Evolutionary conservation across 2,888 invertebrate species (phyloP).

Genomic region (Eledone cirrhosa): DNA sequence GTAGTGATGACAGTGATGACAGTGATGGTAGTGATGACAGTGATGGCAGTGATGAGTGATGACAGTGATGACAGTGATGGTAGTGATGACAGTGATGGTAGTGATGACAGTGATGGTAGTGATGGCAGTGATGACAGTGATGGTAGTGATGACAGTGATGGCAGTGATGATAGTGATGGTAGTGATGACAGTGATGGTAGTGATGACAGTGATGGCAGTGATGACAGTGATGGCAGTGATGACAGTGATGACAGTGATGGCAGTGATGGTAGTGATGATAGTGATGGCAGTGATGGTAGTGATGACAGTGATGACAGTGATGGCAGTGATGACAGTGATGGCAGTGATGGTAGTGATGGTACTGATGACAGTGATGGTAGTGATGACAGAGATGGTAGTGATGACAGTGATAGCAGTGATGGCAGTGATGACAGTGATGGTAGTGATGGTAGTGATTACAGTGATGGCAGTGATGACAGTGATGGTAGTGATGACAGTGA

Average conservation of each 20-base stretch:
- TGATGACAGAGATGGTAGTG: too few species aligned
- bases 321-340: conserved; percentile 15
- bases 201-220: conserved; percentile 10
- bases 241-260: conserved; percentile 13
- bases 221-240: not conserved
- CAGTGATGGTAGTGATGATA: conserved; percentile 1
- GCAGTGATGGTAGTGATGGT: not conserved
- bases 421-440: too few species aligned
- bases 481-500: too few species aligned
- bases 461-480: too few species aligned
- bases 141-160: conserved; percentile 4
- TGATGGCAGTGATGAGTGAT: too few species aligned
- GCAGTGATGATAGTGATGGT: not conserved
- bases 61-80: conserved; percentile 16
- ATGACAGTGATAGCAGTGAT: conserved; percentile 1
- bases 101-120: conserved; percentile 10
- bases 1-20: not conserved
- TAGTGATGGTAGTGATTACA: too few species aligned
- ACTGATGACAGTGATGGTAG: too few species aligned
- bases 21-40: not conserved
- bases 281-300: conserved; percentile 17
- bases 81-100: not conserved
- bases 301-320: conserved; percentile 1
- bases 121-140: not conserved
- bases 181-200: not conserved